A percentile compares a stretch with the other conserved stretches of the same genome.
Conservation (phyloP, 2,797 vertebrate species). For the Crax fasciolata region DNA sequence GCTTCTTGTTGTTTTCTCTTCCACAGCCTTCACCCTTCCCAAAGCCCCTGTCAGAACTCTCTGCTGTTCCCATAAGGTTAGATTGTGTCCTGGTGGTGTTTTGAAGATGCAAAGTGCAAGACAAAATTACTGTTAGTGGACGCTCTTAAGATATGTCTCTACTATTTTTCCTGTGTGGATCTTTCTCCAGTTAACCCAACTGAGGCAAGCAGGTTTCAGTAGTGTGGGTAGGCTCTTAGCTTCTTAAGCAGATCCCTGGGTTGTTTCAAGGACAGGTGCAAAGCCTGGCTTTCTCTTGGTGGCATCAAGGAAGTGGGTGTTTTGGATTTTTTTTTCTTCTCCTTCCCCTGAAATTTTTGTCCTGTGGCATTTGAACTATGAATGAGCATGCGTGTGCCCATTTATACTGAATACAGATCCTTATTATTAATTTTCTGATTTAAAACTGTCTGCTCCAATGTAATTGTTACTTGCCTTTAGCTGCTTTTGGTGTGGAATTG, state of each 20-base stretch:
- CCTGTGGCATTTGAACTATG: background rate
- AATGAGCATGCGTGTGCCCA: background rate
- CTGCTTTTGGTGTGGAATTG: background rate
- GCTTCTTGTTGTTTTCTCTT: background rate
- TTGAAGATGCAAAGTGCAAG: background rate
- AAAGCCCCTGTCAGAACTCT: background rate
- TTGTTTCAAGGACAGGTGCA: background rate
- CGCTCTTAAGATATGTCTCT: background rate
- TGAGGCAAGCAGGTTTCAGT: background rate
- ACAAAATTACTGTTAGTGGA: background rate
- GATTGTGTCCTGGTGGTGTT: background rate
- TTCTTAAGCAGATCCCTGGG: background rate
- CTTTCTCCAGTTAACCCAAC: background rate
- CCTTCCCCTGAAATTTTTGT: background rate
- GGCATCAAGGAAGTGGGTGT: background rate
- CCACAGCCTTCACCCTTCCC: rapidly evolving
- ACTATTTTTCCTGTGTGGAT: background rate
- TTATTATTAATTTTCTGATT: background rate
- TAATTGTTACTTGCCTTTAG: background rate
- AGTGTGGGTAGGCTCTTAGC: background rate
- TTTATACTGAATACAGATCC: background rate
- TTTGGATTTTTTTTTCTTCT: background rate
- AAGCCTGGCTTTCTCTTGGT: background rate
- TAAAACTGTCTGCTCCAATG: background rate
- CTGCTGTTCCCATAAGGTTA: background rate